Conservation (phyloP, 2,888 invertebrate species). For the Caenorhabditis sinica region DNA sequence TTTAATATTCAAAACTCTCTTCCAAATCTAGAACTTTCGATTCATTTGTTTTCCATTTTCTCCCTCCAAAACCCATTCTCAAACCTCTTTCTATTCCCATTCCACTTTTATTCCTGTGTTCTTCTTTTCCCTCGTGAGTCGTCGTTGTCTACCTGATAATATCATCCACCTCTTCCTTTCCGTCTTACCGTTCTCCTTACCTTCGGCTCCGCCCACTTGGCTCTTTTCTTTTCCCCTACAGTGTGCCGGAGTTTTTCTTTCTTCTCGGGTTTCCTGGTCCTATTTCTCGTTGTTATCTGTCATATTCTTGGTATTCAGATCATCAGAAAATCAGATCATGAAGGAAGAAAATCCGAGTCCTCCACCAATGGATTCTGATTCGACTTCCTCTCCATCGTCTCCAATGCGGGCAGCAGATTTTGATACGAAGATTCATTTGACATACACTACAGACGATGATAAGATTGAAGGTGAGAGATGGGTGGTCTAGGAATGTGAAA, state of each 20-base stretch:
- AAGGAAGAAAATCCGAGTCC: constrained; percentile 30
- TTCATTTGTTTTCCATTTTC: neutral
- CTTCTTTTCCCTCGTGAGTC: neutral
- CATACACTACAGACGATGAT: constrained; percentile 29
- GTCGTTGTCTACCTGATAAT: neutral
- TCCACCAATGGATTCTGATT: neutral
- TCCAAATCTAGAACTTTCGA: neutral
- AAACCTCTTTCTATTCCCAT: neutral
- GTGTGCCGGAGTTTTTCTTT: neutral
- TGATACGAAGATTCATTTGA: constrained; percentile 47
- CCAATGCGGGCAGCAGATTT: constrained; percentile 39
- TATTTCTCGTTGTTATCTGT: neutral
- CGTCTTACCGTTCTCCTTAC: neutral
- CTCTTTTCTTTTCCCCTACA: neutral
- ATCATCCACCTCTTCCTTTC: neutral
- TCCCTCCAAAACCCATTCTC: neutral
- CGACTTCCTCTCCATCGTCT: neutral
- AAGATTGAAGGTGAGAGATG: constrained; percentile 40
- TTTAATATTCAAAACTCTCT: no score
- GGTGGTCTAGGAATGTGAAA: no score
- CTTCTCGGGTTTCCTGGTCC: neutral
- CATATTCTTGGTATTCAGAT: neutral
- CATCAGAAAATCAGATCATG: constrained; percentile 32
- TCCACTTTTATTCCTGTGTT: neutral
- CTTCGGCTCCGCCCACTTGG: constrained; percentile 27